Evolutionary conservation across 1,140 invertebrate genomes (phyloP).

Genomic region (Gryllus bimaculatus): DNA sequence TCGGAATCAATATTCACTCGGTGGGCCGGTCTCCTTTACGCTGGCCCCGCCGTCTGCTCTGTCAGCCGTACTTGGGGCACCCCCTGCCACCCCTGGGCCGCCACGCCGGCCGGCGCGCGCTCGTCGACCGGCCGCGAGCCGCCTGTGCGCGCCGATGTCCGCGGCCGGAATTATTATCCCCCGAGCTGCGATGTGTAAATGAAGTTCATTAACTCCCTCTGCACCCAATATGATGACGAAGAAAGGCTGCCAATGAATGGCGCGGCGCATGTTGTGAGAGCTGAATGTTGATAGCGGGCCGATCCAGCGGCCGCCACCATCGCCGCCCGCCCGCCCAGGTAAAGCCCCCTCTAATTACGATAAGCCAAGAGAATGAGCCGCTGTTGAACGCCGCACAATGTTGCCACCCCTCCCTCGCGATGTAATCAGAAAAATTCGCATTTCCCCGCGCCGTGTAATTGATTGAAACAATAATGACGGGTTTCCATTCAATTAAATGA

Average conservation of each 20-base stretch:
- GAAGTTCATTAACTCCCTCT: constrained; percentile 4
- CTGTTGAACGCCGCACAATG: not conserved
- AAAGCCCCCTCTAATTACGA: not conserved
- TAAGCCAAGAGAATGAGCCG: not conserved
- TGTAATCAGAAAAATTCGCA: constrained; percentile 1
- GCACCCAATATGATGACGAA: not conserved
- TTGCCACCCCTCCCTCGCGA: not conserved
- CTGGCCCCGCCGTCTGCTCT: too few relatives aligned
- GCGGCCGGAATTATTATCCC: not conserved
- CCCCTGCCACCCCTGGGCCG: too few relatives aligned
- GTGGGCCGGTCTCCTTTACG: too few relatives aligned
- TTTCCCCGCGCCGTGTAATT: not conserved
- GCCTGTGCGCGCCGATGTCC: not conserved
- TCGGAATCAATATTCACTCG: too few relatives aligned
- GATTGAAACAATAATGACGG: not conserved
- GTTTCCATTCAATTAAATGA: constrained; percentile 2
- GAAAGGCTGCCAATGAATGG: not conserved
- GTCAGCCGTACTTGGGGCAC: not conserved
- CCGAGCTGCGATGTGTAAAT: constrained; percentile 3
- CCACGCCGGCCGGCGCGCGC: too few relatives aligned
- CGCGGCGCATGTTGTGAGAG: not conserved
- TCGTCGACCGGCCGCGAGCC: not conserved
- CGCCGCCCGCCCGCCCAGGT: not conserved
- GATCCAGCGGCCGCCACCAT: not conserved
- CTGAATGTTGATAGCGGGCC: not conserved